A percentile compares a stretch with the other conserved stretches of the same genome.
These are phyloP conservation scores for Corythaeola cristata DNA, from an alignment of 2,113 vertebrate species.

Conservation along the genomic window DNA sequence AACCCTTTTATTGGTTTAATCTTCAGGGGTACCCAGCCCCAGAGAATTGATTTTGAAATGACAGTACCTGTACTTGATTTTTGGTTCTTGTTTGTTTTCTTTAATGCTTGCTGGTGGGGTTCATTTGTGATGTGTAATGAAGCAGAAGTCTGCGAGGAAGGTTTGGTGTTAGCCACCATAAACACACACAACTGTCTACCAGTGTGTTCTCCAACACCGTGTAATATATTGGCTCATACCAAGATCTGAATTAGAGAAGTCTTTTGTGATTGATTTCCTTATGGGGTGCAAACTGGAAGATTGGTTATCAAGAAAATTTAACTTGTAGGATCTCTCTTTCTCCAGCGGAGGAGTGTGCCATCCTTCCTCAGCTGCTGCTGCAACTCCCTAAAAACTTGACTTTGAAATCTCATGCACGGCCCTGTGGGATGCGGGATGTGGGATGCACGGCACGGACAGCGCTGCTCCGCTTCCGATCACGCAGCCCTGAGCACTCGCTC, in stretches of 20 bases:
- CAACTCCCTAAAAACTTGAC: too few species aligned
- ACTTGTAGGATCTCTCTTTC: background rate
- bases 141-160: background rate
- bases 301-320: background rate
- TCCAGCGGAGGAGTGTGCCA: background rate
- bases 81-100: background rate
- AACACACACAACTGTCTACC: background rate
- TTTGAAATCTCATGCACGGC: background rate
- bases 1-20: background rate
- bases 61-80: background rate
- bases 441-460: accelerated
- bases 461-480: background rate
- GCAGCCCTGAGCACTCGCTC: background rate
- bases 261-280: background rate
- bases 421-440: background rate
- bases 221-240: accelerated
- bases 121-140: background rate
- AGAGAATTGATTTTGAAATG: background rate
- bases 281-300: background rate
- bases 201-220: background rate
- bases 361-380: background rate
- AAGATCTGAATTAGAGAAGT: background rate
- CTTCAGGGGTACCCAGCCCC: background rate
- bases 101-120: background rate
- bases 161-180: background rate